Evolutionary conservation across 2,113 vertebrate species (phyloP).

Genomic region (Echinops telfairi): DNA sequence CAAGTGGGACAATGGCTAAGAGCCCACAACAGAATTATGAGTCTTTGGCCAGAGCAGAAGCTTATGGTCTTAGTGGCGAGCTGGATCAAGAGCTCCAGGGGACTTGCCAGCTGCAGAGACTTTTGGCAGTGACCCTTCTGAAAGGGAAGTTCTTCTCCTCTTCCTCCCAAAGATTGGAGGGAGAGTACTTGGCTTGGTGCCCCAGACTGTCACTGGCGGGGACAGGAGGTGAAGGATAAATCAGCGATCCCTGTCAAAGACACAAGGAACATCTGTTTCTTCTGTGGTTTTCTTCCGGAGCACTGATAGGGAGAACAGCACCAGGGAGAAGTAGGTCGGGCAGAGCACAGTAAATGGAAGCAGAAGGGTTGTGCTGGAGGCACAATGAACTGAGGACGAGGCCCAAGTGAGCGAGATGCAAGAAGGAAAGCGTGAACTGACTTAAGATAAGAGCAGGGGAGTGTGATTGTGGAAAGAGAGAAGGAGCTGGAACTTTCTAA

Average conservation of each 20-base stretch:
- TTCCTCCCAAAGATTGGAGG: background rate
- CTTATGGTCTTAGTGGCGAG: background rate
- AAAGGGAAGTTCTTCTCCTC: background rate
- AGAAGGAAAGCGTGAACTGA: background rate
- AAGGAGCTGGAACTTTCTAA: background rate
- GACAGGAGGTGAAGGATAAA: background rate
- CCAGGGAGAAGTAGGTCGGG: background rate
- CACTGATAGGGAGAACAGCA: constrained; percentile 10
- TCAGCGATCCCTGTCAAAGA: background rate
- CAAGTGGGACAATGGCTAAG: background rate
- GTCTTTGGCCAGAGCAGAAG: constrained; percentile 69
- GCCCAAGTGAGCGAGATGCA: background rate
- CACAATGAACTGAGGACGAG: background rate
- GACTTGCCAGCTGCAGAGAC: background rate
- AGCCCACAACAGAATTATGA: background rate
- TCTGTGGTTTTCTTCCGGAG: background rate
- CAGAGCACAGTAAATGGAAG: background rate
- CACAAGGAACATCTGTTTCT: background rate
- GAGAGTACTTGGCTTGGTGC: background rate
- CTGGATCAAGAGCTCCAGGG: constrained; percentile 3
- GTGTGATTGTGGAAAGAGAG: background rate
- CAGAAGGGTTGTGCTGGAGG: background rate
- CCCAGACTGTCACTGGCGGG: background rate
- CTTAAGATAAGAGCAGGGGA: background rate
- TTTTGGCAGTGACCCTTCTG: background rate